These are phyloP conservation scores for Pheosia gnoma DNA, from an alignment of 2,888 invertebrate genomes.

Conservation along the genomic window DNA sequence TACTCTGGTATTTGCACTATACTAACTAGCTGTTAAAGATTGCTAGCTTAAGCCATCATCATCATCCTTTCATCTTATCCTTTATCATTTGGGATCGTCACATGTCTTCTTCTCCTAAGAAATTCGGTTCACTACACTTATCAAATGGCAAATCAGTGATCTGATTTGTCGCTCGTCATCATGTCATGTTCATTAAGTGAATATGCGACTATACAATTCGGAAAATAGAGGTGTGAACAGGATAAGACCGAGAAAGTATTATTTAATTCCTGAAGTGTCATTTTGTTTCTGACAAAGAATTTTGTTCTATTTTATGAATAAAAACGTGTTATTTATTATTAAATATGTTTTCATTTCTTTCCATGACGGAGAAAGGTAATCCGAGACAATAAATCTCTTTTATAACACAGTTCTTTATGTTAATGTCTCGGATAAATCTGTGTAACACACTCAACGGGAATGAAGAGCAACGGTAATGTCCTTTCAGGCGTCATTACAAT, in stretches of 20 bases:
- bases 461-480: conserved; percentile 26
- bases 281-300: conserved; percentile 46
- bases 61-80: too few relatives aligned
- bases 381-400: conserved; percentile 45
- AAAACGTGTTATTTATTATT: conserved; percentile 70
- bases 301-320: conserved; percentile 61
- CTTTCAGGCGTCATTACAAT: conserved; percentile 27
- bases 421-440: conserved; percentile 45
- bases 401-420: conserved; percentile 41
- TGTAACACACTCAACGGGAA: conserved; percentile 32
- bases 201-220: neutral
- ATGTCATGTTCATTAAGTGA: neutral
- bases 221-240: neutral
- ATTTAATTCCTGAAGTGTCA: conserved; percentile 9
- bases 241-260: conserved; percentile 4
- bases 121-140: too few relatives aligned
- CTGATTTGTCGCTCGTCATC: too few relatives aligned
- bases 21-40: too few relatives aligned
- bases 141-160: too few relatives aligned
- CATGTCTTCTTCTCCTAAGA: too few relatives aligned
- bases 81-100: too few relatives aligned
- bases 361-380: conserved; percentile 15
- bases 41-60: too few relatives aligned
- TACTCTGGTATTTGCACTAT: neutral
- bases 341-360: conserved; percentile 47